Conservation (phyloP, 2,888 invertebrate species). For the Amphipoea oculea region DNA sequence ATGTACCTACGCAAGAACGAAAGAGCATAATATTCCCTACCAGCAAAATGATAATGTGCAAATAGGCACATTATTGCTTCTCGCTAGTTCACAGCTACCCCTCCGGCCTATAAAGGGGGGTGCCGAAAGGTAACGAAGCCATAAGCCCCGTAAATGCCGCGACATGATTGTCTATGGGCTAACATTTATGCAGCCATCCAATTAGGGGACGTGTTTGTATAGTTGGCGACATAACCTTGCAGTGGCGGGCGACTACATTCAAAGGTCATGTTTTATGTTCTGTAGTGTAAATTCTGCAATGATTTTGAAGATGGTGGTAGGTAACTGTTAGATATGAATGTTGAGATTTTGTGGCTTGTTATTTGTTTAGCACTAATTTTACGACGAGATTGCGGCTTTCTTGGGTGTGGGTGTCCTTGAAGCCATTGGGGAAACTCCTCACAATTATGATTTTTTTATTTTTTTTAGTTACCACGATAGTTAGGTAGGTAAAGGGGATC, state of each 20-base stretch:
- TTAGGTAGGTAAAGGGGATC: neutral
- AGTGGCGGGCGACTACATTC: conserved; percentile 22
- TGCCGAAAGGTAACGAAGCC: conserved; percentile 77
- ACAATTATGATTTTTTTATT: neutral
- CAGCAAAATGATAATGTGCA: conserved; percentile 30
- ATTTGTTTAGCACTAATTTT: neutral
- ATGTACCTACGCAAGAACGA: conserved; percentile 3
- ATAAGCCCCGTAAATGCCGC: conserved; percentile 81
- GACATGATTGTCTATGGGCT: conserved; percentile 80
- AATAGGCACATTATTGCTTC: conserved; percentile 44
- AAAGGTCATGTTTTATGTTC: conserved; percentile 51
- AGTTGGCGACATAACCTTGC: conserved; percentile 64
- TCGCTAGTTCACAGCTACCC: conserved; percentile 20
- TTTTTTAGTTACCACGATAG: neutral
- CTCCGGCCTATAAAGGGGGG: conserved; percentile 71
- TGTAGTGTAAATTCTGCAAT: conserved; percentile 23
- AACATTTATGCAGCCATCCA: conserved; percentile 84
- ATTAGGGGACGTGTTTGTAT: conserved; percentile 78
- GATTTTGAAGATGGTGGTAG: neutral
- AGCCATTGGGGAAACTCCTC: neutral
- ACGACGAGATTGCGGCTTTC: neutral
- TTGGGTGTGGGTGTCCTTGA: neutral
- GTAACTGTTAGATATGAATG: neutral
- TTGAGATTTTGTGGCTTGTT: neutral
- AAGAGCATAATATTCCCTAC: neutral